phyloP scores from a whole-genome alignment of 2,113 vertebrate genomes.

The Peromyscus maniculatus region DNA sequence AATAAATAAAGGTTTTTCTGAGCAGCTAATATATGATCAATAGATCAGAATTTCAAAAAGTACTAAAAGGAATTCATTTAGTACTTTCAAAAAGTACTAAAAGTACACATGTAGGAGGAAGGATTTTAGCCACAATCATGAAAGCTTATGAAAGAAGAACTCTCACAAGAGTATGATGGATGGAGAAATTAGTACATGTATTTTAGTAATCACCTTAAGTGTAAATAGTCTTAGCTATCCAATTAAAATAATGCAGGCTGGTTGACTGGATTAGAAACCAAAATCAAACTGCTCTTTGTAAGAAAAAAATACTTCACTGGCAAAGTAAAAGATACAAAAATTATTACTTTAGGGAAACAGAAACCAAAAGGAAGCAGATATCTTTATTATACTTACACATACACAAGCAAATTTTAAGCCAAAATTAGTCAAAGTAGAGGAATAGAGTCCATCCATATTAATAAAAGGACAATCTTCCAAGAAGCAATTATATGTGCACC shows the following conservation, averaged over 20 bases:
- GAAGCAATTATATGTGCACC: neutral
- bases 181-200: neutral
- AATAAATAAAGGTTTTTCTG: neutral
- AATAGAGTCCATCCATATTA: neutral
- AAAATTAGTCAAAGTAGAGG: neutral
- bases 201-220: neutral
- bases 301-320: neutral
- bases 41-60: neutral
- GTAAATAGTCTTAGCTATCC: neutral
- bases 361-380: neutral
- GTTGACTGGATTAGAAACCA: neutral
- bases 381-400: neutral
- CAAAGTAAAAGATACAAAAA: neutral
- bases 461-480: neutral
- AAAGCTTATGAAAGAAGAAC: neutral
- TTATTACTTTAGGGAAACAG: neutral
- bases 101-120: neutral
- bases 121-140: neutral
- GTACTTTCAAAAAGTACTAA: neutral
- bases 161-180: neutral
- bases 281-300: neutral
- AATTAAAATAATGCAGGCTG: neutral
- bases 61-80: neutral
- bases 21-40: neutral
- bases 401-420: neutral